Evolutionary conservation across 2,797 vertebrate genomes (phyloP), one percentile per base, ranked within the genome.

Genomic region (Aeoliscus strigatus): DNA sequence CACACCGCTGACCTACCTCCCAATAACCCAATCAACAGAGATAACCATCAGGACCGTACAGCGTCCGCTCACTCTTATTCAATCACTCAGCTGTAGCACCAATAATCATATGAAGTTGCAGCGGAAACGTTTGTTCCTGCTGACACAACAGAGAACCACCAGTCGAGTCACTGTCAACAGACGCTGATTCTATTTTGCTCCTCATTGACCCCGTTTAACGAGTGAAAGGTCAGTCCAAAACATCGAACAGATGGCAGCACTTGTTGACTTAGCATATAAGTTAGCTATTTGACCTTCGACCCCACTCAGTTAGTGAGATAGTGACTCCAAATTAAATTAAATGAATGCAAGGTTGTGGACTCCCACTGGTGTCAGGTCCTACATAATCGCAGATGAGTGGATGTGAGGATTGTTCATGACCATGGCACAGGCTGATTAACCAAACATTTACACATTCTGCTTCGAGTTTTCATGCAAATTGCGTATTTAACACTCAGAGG

Each of bases 281-380:
- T n/a, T n/a, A 77, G 52, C 71, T 57, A 58, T 70, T 66, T 75
- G 57, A 57, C 62, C 53, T 70, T 45, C 51, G 59, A 60, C 58
- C 60, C 49, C 47, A 25, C 48, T 51, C 45, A 39, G 66, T 40
- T 37, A 55, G 40, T 1, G 27, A 61, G 48, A 32, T 43, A 27
- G 14, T n/a, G 17, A 23, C 49, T 33, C 51, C 39, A 53, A 70
- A 53, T 59, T 51, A 75, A 64, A 14, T 26, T n/a, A n/a, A n/a
- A n/a, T n/a, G 39, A 35, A 50, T 36, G 14, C n/a, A 12, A 53
- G 49, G 46, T 40, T 10, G 1, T 28, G 15, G 29, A 33, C 27
- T 43, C 27, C 49, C 44, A 27, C 31, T 14, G 13, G 42, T 8
- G n/a, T 44, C 27, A 31, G 58, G 21, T 44, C 40, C 17, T 43